Base-by-base conservation (phyloP, 2,888 invertebrate genomes). In the Polydrusus cervinus region DNA sequence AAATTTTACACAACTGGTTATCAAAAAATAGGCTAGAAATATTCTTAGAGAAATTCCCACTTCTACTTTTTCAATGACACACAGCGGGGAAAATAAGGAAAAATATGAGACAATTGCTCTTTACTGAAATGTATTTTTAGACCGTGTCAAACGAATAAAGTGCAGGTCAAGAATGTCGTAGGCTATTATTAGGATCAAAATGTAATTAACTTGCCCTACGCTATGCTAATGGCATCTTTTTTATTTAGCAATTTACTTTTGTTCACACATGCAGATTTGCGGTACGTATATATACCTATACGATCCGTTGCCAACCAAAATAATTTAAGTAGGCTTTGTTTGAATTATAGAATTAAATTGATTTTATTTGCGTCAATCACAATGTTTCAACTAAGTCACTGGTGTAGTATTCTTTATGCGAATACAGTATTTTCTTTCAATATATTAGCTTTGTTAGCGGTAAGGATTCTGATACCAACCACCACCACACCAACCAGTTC, bases 131-230 rank as follows among this genome's bases (percentile, higher is more conserved):
- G 76, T 83, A 83, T 82, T 83, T 82, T 81, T 82, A 83, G 83
- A 40, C 78, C 72, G 79, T 81, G 82, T 81, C 83, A 82, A 82
- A 81, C 79, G 75, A 80, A 81, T 82, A 81, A 82, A 81, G 76
- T 64, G 79, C 78, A 76, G 82, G 82, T 82, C 82, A 82, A 80
- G 81, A 81, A 83, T 82, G 82, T 80, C 76, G 78, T 79, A 75
- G 70, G 76, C 82, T 84, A 84, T 83, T 82, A 81, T 81, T 81
- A 80, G 82, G 79, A 60, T 65, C 76, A 77, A 81, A 81, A 80
- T 80, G 82, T 81, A 83, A 82, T 83, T 82, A 83, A 80, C 76
- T 76, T 78, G 70, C 66, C 68, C 71, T 69, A 53, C 16, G 71
- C 74, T 71, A 77, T 77, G 74, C 45, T 77, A 77, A 77, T 74